Percentiles rank a stretch among this genome's conserved stretches.
Conservation (phyloP, 2,888 invertebrate genomes). For the Strigamia maritima region DNA sequence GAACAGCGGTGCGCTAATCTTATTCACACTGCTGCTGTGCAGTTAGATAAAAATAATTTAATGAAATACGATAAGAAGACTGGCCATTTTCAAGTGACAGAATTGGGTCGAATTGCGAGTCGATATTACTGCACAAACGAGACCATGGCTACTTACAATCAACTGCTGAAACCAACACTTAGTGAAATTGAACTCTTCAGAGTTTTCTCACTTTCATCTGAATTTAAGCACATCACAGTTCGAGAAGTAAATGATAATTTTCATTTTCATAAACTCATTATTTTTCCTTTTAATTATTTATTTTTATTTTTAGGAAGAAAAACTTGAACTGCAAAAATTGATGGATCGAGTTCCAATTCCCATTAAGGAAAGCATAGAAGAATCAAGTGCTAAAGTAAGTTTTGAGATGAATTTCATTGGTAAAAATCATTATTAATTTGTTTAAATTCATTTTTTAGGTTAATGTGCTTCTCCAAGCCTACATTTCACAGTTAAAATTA, state of each 20-base stretch:
- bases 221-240: constrained; percentile 90
- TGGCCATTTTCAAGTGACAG: constrained; percentile 84
- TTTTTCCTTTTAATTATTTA: constrained; percentile 31
- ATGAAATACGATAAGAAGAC: constrained; percentile 92
- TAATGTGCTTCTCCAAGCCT: constrained; percentile 92
- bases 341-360: constrained; percentile 95
- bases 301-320: constrained; percentile 70
- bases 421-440: neutral
- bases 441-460: constrained; percentile 52
- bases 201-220: constrained; percentile 96
- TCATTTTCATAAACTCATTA: too few relatives aligned
- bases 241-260: constrained; percentile 60
- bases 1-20: constrained; percentile 91
- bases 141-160: constrained; percentile 95
- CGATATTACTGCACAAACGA: constrained; percentile 98
- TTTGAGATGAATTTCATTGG: neutral
- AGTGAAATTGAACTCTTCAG: constrained; percentile 95
- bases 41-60: constrained; percentile 90
- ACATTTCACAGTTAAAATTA: constrained; percentile 94
- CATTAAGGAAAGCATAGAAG: constrained; percentile 97
- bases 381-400: constrained; percentile 81
- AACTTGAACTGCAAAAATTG: constrained; percentile 92
- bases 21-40: constrained; percentile 86
- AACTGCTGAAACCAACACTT: constrained; percentile 89
- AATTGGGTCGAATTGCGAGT: constrained; percentile 93